A percentile compares a stretch with the other conserved stretches of the same genome.
Evolutionary conservation across 2,113 vertebrate species (phyloP).

Genomic region (Solea senegalensis): DNA sequence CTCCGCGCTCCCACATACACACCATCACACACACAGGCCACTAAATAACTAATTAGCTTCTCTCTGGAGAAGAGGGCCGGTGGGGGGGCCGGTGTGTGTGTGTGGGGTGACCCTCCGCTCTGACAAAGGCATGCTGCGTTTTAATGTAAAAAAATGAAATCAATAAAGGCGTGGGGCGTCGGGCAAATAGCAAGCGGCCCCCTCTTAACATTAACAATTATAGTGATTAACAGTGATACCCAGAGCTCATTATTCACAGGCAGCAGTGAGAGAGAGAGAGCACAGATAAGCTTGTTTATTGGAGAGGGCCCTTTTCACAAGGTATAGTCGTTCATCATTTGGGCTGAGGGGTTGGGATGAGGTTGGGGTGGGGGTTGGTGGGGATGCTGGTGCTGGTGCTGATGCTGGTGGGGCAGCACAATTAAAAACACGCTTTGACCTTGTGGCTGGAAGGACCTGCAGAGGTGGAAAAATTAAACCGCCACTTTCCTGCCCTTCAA

Average conservation of each 20-base stretch:
- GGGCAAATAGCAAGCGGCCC: conserved; percentile 81
- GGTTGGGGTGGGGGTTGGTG: conserved; percentile 7
- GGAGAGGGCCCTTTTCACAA: conserved; percentile 82
- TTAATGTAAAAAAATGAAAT: conserved; percentile 88
- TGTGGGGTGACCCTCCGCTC: conserved; percentile 70
- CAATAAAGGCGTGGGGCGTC: conserved; percentile 86
- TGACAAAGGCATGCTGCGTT: conserved; percentile 81
- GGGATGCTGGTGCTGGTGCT: conserved; percentile 15
- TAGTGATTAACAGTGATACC: conserved; percentile 92
- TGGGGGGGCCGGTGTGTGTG: conserved; percentile 51
- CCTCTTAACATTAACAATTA: conserved; percentile 92
- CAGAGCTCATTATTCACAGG: conserved; percentile 91
- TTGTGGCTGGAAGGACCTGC: conserved; percentile 83
- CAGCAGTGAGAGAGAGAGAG: conserved; percentile 70
- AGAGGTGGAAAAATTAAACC: conserved; percentile 45
- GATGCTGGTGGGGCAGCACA: conserved; percentile 80
- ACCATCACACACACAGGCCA: conserved; percentile 61
- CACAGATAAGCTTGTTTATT: conserved; percentile 93
- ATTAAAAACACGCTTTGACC: conserved; percentile 93
- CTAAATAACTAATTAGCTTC: conserved; percentile 82
- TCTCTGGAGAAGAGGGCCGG: conserved; percentile 42
- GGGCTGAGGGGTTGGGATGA: conserved; percentile 55
- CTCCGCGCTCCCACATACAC: conserved; percentile 60
- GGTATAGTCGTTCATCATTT: conserved; percentile 79
- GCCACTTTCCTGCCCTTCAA: neutral